Conservation (phyloP, 2,797 vertebrate species). For the Geotrypetes seraphini region DNA sequence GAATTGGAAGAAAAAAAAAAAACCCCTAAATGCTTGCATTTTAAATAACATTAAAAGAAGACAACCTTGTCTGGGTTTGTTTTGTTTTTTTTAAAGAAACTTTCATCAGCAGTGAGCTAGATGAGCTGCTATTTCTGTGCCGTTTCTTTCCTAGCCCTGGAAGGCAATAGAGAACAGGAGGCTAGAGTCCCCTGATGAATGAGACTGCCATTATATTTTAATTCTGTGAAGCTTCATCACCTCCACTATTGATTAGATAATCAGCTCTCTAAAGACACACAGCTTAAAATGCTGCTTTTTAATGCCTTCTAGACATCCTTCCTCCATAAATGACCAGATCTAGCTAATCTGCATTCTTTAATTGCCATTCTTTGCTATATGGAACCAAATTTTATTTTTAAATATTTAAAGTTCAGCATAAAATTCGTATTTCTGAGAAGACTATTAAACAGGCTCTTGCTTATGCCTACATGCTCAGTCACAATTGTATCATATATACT, state of each 20-base stretch:
- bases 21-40: constrained; percentile 35
- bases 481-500: too few relatives aligned
- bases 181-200: constrained; percentile 13
- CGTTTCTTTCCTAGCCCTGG: neutral
- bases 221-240: constrained; percentile 15
- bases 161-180: constrained; percentile 9
- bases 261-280: constrained; percentile 22
- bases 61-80: neutral
- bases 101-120: constrained; percentile 28
- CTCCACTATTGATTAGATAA: constrained; percentile 19
- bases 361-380: constrained; percentile 24
- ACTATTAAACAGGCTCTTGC: too few relatives aligned
- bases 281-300: constrained; percentile 17
- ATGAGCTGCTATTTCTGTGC: constrained; percentile 15
- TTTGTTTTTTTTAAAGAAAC: too few relatives aligned
- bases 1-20: too few relatives aligned
- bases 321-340: too few relatives aligned
- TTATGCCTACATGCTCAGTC: too few relatives aligned
- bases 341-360: constrained; percentile 29
- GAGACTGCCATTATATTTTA: constrained; percentile 14
- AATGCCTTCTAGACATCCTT: constrained; percentile 35
- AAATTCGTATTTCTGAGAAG: too few relatives aligned
- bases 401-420: constrained; percentile 27
- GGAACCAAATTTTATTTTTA: constrained; percentile 32
- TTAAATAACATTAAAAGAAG: constrained; percentile 31